Evolutionary conservation across 2,113 vertebrate genomes (phyloP).

Genomic region (Tupaia tana): DNA sequence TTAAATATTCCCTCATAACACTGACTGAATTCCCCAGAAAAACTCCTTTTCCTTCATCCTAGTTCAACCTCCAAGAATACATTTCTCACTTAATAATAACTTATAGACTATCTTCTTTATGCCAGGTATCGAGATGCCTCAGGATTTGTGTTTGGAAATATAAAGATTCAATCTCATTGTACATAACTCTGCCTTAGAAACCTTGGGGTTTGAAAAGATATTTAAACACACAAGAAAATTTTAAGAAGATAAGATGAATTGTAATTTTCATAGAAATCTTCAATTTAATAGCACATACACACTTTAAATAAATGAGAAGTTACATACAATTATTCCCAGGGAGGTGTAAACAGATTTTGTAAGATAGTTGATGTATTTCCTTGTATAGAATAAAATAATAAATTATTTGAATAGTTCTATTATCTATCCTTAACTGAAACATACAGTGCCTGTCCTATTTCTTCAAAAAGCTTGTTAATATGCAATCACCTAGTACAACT

Average conservation of each 20-base stretch:
- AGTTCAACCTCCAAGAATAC: neutral
- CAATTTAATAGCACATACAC: conserved; percentile 63
- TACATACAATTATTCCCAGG: conserved; percentile 75
- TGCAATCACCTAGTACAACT: conserved; percentile 92
- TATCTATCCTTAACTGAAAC: conserved; percentile 90
- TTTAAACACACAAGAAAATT: conserved; percentile 58
- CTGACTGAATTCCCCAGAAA: neutral
- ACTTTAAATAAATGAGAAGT: conserved; percentile 78
- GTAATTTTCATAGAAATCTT: conserved; percentile 75
- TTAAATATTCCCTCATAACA: neutral
- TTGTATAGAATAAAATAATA: conserved; percentile 88
- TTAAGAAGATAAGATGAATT: conserved; percentile 64
- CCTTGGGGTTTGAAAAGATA: neutral
- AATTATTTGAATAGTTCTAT: conserved; percentile 90
- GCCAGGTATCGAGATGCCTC: neutral
- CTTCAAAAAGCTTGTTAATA: conserved; percentile 94
- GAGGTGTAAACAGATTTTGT: conserved; percentile 84
- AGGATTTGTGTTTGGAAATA: neutral
- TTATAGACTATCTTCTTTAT: neutral
- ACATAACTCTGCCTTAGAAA: neutral
- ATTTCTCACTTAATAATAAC: neutral
- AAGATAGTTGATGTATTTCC: conserved; percentile 85
- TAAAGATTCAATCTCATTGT: neutral
- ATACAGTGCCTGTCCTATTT: conserved; percentile 89
- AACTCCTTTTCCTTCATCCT: neutral